Percentiles rank a stretch among this genome's conserved stretches.
phyloP scores from a whole-genome alignment of 2,113 vertebrate genomes.

The Vireo altiloquus region DNA sequence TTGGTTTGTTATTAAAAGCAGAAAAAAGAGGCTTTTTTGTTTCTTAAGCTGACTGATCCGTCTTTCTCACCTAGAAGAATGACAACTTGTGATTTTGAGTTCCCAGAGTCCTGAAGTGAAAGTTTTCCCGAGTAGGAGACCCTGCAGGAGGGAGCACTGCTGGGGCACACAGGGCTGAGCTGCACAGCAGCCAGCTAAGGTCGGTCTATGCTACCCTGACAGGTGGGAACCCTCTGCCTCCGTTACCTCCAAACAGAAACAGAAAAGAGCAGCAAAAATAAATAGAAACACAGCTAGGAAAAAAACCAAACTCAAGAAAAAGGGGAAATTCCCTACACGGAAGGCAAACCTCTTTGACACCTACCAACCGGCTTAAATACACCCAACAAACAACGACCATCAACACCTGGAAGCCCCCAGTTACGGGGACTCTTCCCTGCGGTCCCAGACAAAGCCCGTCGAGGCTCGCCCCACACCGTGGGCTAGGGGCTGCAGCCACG shows the following conservation, averaged over 20 bases:
- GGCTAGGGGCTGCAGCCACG: not conserved
- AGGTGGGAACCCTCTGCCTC: not conserved
- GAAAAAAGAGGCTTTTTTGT: not conserved
- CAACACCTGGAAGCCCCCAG: not conserved
- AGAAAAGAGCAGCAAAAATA: not conserved
- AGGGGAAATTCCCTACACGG: not conserved
- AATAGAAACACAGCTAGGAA: rapidly evolving
- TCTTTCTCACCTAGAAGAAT: not conserved
- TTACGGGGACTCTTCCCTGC: rapidly evolving
- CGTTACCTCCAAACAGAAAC: not conserved
- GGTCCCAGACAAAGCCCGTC: not conserved
- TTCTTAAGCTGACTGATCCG: not conserved
- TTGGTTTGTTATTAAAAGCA: not conserved
- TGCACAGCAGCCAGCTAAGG: not conserved
- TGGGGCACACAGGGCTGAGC: constrained; percentile 31
- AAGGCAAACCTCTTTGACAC: not conserved
- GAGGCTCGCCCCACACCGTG: not conserved
- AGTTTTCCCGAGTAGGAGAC: not conserved
- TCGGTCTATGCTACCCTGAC: not conserved
- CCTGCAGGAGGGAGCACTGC: constrained; percentile 34
- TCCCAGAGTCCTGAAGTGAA: not conserved
- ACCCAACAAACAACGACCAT: not conserved
- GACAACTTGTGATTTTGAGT: not conserved
- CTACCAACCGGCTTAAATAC: not conserved
- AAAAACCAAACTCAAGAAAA: not conserved